Percentiles rank a stretch among this genome's conserved stretches.
Evolutionary conservation across 2,113 vertebrate species (phyloP).

Genomic region (Myotis lucifugus): DNA sequence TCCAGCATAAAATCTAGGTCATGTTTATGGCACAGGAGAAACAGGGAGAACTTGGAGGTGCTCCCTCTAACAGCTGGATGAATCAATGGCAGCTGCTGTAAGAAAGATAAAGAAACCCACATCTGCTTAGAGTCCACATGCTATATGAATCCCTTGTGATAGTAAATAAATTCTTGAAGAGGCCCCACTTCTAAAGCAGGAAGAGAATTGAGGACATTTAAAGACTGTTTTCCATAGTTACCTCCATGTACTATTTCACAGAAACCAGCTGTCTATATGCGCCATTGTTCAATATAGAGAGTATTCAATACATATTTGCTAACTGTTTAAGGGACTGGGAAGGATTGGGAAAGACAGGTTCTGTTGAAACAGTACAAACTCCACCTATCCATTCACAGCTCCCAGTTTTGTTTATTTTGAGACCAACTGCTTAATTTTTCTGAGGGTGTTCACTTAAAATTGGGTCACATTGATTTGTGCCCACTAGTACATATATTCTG

Average conservation of each 20-base stretch:
- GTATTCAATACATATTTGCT: constrained; percentile 5
- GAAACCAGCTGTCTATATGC: background rate
- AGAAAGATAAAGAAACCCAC: constrained; percentile 57
- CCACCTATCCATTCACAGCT: background rate
- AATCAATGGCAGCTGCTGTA: constrained; percentile 58
- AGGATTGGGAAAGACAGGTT: background rate
- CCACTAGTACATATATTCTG: background rate
- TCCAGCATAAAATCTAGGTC: constrained; percentile 38
- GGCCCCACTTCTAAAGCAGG: constrained; percentile 53
- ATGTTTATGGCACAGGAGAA: constrained; percentile 27
- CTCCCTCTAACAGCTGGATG: constrained; percentile 59
- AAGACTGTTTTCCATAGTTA: constrained; percentile 48
- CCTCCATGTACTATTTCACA: constrained; percentile 13
- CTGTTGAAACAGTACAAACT: background rate
- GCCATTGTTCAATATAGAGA: background rate
- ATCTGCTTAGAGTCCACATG: constrained; percentile 64
- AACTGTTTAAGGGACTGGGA: background rate
- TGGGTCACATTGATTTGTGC: background rate
- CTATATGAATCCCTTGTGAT: constrained; percentile 55
- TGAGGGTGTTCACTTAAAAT: constrained; percentile 29
- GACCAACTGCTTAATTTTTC: background rate
- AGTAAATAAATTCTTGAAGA: constrained; percentile 66
- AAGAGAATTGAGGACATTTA: constrained; percentile 37
- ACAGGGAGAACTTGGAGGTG: constrained; percentile 17
- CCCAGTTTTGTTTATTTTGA: constrained; percentile 33